Base-by-base conservation (phyloP, 2,797 vertebrate genomes). In the Clamator glandarius region DNA sequence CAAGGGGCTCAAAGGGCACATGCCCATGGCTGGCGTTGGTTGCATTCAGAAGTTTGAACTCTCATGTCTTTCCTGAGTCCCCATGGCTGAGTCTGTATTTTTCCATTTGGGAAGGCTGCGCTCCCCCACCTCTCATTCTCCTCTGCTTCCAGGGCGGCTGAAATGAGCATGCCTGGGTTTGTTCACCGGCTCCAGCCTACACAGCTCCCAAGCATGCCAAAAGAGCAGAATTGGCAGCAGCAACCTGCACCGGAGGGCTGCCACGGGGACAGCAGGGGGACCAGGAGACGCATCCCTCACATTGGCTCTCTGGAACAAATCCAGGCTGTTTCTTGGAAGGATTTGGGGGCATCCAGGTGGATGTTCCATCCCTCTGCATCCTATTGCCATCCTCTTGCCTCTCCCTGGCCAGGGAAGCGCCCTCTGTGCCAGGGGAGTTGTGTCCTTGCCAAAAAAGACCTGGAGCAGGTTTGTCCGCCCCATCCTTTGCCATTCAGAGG, bases 171-270 rank as follows among this genome's bases (percentile, higher is more conserved):
- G 1, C 70, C 50, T 42, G 83, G 92, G 64, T 95, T 94, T 93
- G 67, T 90, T 90, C 84, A 44, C 57, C 15, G 13, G 50, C 81
- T 95, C 67, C 95, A 96, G 54, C 94, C 93, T 75, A 82, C 95
- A 90, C 91, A 92, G 93, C 91, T 94, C 90, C 72, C 16, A 14
- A 20, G 23, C 74, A 4, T 74, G 94, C 93, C 90, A 87, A 54
- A 46, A 48, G 48, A 74, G 70, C 15, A 24, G 59, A 50, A 36
- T 46, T 96, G 90, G 91, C 87, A 90, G 77, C 66, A 68, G 73
- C 73, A 83, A 21, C 62, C 77, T 0, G 0, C 76, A 23, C 81
- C 1, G 0, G 66, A 89, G 88, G 88, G 91, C 80, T 90, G 72
- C 79, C 77, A 57, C 12, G 5, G 64, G 75, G 82, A 64, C 80